Evolutionary conservation across 2,797 vertebrate genomes (phyloP).

Genomic region (Dipus sagitta): DNA sequence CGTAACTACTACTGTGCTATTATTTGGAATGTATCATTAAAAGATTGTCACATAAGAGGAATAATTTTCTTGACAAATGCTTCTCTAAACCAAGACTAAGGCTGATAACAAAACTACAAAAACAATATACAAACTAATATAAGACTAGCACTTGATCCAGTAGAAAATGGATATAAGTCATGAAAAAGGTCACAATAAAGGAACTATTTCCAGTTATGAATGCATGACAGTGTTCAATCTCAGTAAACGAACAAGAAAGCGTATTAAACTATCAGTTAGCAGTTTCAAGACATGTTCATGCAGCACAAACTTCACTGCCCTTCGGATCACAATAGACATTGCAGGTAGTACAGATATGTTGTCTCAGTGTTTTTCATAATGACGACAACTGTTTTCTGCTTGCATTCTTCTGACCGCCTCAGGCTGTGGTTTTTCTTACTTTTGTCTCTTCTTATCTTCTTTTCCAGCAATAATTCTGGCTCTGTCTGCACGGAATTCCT

Average conservation of each 20-base stretch:
- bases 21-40: neutral
- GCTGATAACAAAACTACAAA: neutral
- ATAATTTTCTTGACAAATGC: neutral
- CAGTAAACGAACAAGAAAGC: neutral
- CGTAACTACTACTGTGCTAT: neutral
- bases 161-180: neutral
- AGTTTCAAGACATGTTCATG: neutral
- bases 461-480: neutral
- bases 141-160: neutral
- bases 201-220: conserved; percentile 10
- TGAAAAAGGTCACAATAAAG: conserved; percentile 21
- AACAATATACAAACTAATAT: conserved; percentile 6
- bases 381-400: neutral
- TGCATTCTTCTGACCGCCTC: neutral
- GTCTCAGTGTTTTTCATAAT: neutral
- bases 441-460: conserved; percentile 24
- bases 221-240: neutral
- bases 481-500: conserved; percentile 11
- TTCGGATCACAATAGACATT: conserved; percentile 6
- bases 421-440: neutral
- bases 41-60: conserved; percentile 11
- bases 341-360: neutral
- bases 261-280: neutral
- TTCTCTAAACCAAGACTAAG: conserved; percentile 11
- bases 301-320: neutral